Evolutionary conservation across 2,113 vertebrate species (phyloP), one percentile per base, ranked within the genome.

Genomic region (Neofelis nebulosa): DNA sequence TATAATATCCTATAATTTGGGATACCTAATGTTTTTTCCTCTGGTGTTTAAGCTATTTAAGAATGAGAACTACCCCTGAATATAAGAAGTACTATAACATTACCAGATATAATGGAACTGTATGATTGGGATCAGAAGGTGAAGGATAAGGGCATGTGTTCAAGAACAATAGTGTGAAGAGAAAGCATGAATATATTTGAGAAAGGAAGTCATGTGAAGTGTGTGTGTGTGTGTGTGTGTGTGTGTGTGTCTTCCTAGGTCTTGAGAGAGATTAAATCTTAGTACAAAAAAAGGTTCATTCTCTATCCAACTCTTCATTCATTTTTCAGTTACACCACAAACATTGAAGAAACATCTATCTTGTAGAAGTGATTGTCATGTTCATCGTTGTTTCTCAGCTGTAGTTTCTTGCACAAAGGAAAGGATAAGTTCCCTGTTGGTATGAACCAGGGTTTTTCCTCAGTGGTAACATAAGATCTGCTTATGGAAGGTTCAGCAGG

Each of bases 281-380:
- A 9, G 33, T n/a, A 66, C 4, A 71, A 23, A 45, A 61, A 94
- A 50, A 15, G 4, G 33, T n/a, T 79, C 10, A 13, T 79, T 13
- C 13, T 97, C 21, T 38, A 38, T 29, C 11, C 5, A 92, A 14
- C 5, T 86, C 31, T 7, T 95, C 25, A 66, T 52, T 85, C 9
- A 21, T 18, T 98, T 87, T 96, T 94, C 52, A 45, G 15, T 48
- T 25, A 96, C 19, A 92, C 38, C 50, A n/a, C 15, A 61, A 29
- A 61, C 13, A 13, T n/a, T 61, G 12, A 80, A 13, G 66, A 29
- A 74, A 45, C 29, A 55, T 12, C 12, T 69, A 3, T 82, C 66
- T 63, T 23, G 15, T 84, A 16, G 27, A 76, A 61, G 48, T 45
- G 31, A 88, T 12, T 25, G 4, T 36, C 23, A 13, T 4, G 2